A percentile compares a stretch with the other conserved stretches of the same genome.
These are phyloP conservation scores for Orussus abietinus DNA, from an alignment of 1,140 invertebrate genomes.

Conservation along the genomic window DNA sequence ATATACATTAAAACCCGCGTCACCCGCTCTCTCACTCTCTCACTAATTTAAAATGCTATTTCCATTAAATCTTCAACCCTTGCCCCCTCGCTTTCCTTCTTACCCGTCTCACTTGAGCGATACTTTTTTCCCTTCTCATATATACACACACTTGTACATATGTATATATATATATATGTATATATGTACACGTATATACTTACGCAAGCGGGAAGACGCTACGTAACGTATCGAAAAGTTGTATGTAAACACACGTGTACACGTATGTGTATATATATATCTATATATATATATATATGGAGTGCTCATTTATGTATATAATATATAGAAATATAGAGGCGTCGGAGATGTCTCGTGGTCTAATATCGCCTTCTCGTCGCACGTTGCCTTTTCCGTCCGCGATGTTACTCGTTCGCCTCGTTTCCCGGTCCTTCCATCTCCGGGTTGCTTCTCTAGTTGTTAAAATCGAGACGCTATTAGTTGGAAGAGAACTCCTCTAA, in stretches of 20 bases:
- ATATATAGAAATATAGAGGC: no score
- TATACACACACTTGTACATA: not conserved
- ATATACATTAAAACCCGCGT: not conserved
- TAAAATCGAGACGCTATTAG: conserved; percentile 16
- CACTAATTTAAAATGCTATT: no score
- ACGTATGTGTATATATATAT: not conserved
- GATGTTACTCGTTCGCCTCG: conserved; percentile 24
- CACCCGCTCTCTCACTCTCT: not conserved
- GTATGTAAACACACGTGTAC: not conserved
- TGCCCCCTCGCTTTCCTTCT: not conserved
- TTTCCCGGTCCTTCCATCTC: conserved; percentile 26
- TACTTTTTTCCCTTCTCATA: conserved; percentile 1
- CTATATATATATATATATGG: not conserved
- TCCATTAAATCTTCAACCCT: conserved; percentile 1
- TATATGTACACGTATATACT: conserved; percentile 1
- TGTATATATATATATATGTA: not conserved
- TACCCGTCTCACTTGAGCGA: conserved; percentile 1
- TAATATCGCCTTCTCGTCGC: no score
- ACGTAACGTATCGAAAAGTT: no score
- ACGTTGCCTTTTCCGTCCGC: no score
- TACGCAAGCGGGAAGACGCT: no score
- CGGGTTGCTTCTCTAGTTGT: conserved; percentile 34
- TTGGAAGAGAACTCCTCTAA: not conserved
- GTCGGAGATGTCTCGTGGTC: no score
- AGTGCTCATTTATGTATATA: no score